Conservation (phyloP, 2,888 invertebrate genomes). For the Polyploca ridens region DNA sequence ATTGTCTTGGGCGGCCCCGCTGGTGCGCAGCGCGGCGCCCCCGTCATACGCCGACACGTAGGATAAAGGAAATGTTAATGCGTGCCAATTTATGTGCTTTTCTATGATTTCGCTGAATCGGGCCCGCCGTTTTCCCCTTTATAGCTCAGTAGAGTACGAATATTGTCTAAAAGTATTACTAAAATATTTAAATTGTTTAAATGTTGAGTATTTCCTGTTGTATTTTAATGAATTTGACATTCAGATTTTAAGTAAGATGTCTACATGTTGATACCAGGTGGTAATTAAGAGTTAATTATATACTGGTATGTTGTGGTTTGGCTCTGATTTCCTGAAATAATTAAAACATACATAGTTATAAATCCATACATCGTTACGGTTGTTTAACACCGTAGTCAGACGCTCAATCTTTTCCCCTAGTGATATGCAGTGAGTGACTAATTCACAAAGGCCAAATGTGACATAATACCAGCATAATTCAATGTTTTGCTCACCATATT, state of each 20-base stretch:
- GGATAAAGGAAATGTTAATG: slow-evolving; percentile 85
- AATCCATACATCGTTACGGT: slow-evolving; percentile 53
- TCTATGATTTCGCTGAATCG: slow-evolving; percentile 84
- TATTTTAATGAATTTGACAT: slow-evolving; percentile 45
- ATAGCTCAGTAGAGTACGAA: slow-evolving; percentile 59
- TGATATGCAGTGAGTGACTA: slow-evolving; percentile 62
- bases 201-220: slow-evolving; percentile 29
- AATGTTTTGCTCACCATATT: slow-evolving; percentile 86
- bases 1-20: slow-evolving; percentile 83
- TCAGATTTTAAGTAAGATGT: slow-evolving; percentile 17
- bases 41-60: slow-evolving; percentile 84
- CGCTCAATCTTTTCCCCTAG: slow-evolving; percentile 70
- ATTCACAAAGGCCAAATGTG: slow-evolving; percentile 85
- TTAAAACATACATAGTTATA: slow-evolving; percentile 29
- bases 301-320: neutral
- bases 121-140: slow-evolving; percentile 71
- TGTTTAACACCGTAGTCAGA: slow-evolving; percentile 67
- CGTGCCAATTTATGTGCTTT: slow-evolving; percentile 83
- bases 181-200: neutral
- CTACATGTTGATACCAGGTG: neutral
- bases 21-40: slow-evolving; percentile 64
- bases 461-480: slow-evolving; percentile 84
- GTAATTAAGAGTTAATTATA: neutral
- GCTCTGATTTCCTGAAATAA: neutral
- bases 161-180: slow-evolving; percentile 66